A percentile compares a stretch with the other conserved stretches of the same genome.
Conservation (phyloP, 2,113 vertebrate genomes). For the Trematomus loennbergii region DNA sequence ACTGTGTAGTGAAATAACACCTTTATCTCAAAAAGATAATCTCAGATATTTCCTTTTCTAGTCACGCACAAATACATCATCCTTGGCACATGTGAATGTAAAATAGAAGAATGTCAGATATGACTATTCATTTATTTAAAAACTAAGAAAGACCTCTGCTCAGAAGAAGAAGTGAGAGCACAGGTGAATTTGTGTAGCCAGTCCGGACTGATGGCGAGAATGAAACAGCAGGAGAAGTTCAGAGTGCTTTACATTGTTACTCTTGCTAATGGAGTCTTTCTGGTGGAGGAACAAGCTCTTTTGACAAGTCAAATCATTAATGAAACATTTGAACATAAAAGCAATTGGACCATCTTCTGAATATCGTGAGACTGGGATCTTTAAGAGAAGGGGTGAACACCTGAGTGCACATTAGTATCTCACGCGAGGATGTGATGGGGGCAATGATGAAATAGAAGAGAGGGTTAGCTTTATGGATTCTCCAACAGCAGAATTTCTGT, state of each 20-base stretch:
- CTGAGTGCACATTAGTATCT: slow-evolving; percentile 50
- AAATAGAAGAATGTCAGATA: background rate
- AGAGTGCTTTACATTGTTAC: slow-evolving; percentile 69
- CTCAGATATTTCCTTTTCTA: background rate
- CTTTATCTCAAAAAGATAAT: background rate
- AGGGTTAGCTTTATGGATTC: slow-evolving; percentile 7
- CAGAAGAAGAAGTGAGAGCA: background rate
- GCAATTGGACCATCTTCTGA: slow-evolving; percentile 47
- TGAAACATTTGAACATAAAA: slow-evolving; percentile 61
- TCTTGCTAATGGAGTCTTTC: slow-evolving; percentile 66
- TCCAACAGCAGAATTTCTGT: background rate
- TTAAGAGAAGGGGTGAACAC: slow-evolving; percentile 37
- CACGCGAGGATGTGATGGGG: slow-evolving; percentile 11
- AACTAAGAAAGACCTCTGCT: background rate
- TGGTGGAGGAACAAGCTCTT: slow-evolving; percentile 46
- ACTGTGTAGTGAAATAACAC: background rate
- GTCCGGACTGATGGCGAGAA: slow-evolving; percentile 21
- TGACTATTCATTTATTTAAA: background rate
- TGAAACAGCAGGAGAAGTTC: slow-evolving; percentile 18
- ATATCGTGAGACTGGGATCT: slow-evolving; percentile 30
- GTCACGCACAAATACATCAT: background rate
- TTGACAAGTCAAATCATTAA: slow-evolving; percentile 63
- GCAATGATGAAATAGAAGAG: slow-evolving; percentile 9
- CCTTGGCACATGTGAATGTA: background rate
- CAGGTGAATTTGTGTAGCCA: slow-evolving; percentile 2